A percentile compares a stretch with the other conserved stretches of the same genome.
Conservation (phyloP, 2,888 invertebrate genomes). For the Eupithecia subumbrata region DNA sequence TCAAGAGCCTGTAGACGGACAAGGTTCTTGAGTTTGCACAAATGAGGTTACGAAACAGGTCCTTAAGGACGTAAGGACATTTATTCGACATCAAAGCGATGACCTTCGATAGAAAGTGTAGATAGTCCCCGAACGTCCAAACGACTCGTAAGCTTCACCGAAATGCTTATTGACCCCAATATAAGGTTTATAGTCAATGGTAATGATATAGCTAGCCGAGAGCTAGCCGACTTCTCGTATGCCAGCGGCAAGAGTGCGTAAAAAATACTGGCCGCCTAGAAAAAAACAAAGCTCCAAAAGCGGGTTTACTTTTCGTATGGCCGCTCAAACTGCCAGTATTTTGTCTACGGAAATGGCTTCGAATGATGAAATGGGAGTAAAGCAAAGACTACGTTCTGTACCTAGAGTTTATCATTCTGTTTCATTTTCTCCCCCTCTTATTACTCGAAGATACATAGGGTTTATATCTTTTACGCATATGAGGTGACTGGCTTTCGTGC, state of each 20-base stretch:
- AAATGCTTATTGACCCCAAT: slow-evolving; percentile 2
- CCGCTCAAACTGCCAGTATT: neutral
- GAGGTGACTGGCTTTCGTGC: neutral
- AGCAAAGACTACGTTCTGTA: neutral
- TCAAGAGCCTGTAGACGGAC: neutral
- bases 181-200: slow-evolving; percentile 6
- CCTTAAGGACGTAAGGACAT: slow-evolving; percentile 5
- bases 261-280: neutral
- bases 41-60: neutral
- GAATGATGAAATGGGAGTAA: neutral
- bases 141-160: slow-evolving; percentile 1
- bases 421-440: neutral
- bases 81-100: slow-evolving; percentile 7
- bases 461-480: neutral
- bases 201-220: neutral
- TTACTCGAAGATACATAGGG: neutral
- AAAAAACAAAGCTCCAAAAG: neutral
- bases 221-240: neutral
- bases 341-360: neutral
- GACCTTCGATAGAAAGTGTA: slow-evolving; percentile 6
- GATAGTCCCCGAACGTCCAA: slow-evolving; percentile 1
- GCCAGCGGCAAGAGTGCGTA: neutral
- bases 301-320: neutral
- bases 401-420: too few species aligned
- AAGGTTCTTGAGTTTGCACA: neutral